Percentiles rank a stretch among this genome's conserved stretches.
Conservation (phyloP, 2,888 invertebrate species). For the Epsilonema sp. region DNA sequence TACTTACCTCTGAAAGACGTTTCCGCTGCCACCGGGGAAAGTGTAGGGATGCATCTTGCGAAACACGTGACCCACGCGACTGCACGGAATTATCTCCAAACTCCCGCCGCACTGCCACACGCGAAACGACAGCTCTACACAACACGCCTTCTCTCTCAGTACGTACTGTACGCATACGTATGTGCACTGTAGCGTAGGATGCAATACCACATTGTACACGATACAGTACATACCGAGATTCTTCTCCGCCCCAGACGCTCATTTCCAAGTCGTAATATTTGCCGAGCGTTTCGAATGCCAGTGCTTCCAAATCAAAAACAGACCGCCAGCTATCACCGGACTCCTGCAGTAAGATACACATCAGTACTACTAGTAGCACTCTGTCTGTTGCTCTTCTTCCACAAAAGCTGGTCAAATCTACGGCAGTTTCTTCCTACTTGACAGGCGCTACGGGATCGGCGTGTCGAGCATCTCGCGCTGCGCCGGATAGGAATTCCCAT, state of each 20-base stretch:
- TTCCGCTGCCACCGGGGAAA: slow-evolving; percentile 90
- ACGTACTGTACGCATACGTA: no score
- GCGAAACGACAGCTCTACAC: slow-evolving; percentile 54
- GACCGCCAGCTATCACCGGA: slow-evolving; percentile 94
- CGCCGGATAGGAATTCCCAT: slow-evolving; percentile 67
- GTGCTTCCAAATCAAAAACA: slow-evolving; percentile 75
- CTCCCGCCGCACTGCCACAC: slow-evolving; percentile 97
- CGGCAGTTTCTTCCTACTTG: slow-evolving; percentile 32
- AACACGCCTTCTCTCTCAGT: no score
- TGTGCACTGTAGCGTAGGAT: no score
- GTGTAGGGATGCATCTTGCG: slow-evolving; percentile 93
- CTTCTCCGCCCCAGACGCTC: slow-evolving; percentile 98
- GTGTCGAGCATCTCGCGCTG: slow-evolving; percentile 56
- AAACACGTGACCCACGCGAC: slow-evolving; percentile 57
- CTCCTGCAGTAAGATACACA: slow-evolving; percentile 45
- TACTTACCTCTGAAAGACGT: slow-evolving; percentile 58
- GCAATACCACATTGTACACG: no score
- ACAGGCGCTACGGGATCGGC: slow-evolving; percentile 75
- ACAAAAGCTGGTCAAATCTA: no score
- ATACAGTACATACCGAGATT: slow-evolving; percentile 72
- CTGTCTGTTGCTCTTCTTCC: no score
- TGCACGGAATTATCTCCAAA: slow-evolving; percentile 89
- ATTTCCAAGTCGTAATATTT: slow-evolving; percentile 92
- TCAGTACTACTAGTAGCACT: no score
- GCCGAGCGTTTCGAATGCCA: slow-evolving; percentile 84